Evolutionary conservation across 2,888 invertebrate genomes (phyloP), one percentile per base, ranked within the genome.

Genomic region (Hololepta plana): DNA sequence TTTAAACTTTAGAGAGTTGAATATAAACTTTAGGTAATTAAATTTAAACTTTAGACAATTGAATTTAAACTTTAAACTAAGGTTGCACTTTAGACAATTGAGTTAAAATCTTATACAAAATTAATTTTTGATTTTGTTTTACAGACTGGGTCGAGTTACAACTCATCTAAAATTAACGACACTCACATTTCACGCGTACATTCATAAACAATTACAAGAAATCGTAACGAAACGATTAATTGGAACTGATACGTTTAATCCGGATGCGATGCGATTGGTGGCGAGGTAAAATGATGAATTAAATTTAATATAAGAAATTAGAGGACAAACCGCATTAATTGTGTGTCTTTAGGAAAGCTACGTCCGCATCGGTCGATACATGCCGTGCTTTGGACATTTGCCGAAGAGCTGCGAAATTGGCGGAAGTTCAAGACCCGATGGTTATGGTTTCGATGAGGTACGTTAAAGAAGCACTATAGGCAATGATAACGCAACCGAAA

Each of bases 291-390:
- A 30, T 14, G n/a, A 22, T 25, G 12, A 19, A 27, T 13, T 28
- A 23, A 30, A 24, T 10, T 16, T 9, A 12, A 22, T 9, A 24
- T 12, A 24, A 24, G 13, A 12, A 27, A 20, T n/a, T n/a, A n/a
- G n/a, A n/a, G n/a, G n/a, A n/a, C n/a, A 17, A 17, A 17, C 12
- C 8, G 7, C n/a, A 8, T 14, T 4, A 4, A 7, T 1, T n/a
- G 14, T 22, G 16, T 23, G 12, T 15, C 34, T 46, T 38, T 32
- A 80, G 82, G 41, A 88, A 90, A 70, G 91, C 96, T 3, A 95
- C 96, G 1, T 87, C 93, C 0, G 76, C 95, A 1, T 95, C 93
- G 0, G 96, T 96, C 0, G 98, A 98, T 57, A 87, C 91, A 0
- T 65, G 98, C 2, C 66, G 96, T 27, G 96, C 95, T 0, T 56